These are phyloP conservation scores for Delichon dasypus DNA, from an alignment of 2,797 vertebrate species.

Conservation along the genomic window DNA sequence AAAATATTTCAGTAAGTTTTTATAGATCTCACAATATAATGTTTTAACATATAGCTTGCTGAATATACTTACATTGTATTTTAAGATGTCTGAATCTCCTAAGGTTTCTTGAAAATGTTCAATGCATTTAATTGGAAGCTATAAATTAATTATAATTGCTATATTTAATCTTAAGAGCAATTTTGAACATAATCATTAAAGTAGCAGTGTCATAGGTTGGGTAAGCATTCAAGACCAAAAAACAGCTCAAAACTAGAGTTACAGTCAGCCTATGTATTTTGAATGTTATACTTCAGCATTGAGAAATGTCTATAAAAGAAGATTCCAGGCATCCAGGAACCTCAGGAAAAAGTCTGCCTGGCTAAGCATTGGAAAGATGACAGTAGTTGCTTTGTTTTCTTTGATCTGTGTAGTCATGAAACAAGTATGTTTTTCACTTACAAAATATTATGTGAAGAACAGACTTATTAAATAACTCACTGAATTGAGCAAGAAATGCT, in stretches of 20 bases:
- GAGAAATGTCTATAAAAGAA: not conserved
- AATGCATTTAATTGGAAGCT: not conserved
- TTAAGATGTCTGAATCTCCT: not conserved
- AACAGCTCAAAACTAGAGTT: not conserved
- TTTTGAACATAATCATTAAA: not conserved
- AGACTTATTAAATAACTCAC: not conserved
- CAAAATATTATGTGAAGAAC: not conserved
- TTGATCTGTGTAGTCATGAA: not conserved
- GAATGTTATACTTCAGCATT: not conserved
- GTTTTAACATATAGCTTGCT: not conserved
- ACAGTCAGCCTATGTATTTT: not conserved
- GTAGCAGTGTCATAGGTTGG: accelerated
- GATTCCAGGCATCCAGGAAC: not conserved
- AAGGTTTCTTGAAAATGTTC: not conserved
- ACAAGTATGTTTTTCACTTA: not conserved
- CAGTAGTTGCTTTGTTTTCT: not conserved
- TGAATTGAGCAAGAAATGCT: not conserved
- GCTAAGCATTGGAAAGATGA: not conserved
- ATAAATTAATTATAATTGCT: not conserved
- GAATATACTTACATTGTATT: not conserved
- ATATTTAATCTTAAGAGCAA: not conserved
- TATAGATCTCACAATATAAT: not conserved
- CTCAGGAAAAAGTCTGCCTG: not conserved
- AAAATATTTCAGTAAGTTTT: not conserved
- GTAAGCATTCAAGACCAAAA: not conserved